phyloP scores from a whole-genome alignment of 1,140 invertebrate genomes.

The Drosophila kikkawai region DNA sequence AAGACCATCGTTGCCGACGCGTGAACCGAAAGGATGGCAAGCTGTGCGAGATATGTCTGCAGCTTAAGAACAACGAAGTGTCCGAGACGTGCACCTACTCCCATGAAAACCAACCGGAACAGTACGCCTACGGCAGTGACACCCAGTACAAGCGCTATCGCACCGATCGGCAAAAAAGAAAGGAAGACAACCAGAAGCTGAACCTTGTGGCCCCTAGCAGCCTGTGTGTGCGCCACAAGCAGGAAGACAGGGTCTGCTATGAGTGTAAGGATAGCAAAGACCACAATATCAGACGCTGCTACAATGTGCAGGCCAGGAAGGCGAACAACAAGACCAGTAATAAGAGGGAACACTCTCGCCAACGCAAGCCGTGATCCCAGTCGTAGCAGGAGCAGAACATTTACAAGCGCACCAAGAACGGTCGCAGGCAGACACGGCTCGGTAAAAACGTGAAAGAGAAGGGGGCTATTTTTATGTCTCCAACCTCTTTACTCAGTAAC shows the following conservation, averaged over 20 bases:
- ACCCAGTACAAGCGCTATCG: constrained; percentile 62
- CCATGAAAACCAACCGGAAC: constrained; percentile 54
- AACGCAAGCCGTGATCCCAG: constrained; percentile 27
- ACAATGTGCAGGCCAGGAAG: constrained; percentile 34
- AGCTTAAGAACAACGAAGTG: constrained; percentile 62
- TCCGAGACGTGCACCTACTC: constrained; percentile 78
- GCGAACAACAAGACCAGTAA: background rate
- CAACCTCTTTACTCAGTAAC: constrained; percentile 4
- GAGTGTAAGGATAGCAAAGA: constrained; percentile 61
- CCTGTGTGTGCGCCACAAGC: constrained; percentile 52
- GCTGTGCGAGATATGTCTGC: constrained; percentile 66
- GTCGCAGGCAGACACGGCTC: constrained; percentile 1
- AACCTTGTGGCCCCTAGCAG: constrained; percentile 43
- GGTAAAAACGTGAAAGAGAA: background rate
- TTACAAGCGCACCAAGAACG: constrained; percentile 66
- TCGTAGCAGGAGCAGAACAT: constrained; percentile 61
- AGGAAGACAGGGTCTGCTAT: constrained; percentile 52
- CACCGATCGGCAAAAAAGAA: constrained; percentile 5
- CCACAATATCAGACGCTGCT: constrained; percentile 54
- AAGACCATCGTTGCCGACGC: constrained; percentile 29
- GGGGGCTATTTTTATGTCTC: background rate
- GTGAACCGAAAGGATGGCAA: constrained; percentile 43
- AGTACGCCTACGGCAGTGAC: constrained; percentile 64
- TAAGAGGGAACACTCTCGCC: background rate
- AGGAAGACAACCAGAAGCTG: constrained; percentile 6